phyloP scores from a whole-genome alignment of 2,797 vertebrate species.

The Cephalopachus bancanus region DNA sequence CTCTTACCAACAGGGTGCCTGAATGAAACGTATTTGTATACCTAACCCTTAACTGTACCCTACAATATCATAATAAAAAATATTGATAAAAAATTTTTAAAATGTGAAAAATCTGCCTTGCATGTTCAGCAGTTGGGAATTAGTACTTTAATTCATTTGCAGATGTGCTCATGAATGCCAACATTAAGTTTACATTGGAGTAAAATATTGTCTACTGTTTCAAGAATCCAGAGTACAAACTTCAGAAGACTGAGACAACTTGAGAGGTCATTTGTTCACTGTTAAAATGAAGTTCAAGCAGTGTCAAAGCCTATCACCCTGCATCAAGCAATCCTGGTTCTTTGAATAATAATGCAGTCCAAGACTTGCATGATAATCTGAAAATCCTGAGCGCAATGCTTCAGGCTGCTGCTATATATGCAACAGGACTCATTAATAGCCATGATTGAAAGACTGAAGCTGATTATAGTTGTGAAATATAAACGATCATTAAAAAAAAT shows the following conservation, averaged over 20 bases:
- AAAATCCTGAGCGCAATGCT: not conserved
- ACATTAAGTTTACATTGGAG: not conserved
- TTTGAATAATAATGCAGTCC: not conserved
- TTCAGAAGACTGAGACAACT: not conserved
- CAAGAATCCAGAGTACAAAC: not conserved
- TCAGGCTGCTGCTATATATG: not conserved
- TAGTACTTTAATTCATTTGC: not conserved
- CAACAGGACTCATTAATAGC: conserved; percentile 33
- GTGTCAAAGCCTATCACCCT: not conserved
- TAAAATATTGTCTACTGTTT: not conserved
- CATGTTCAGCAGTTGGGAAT: not conserved
- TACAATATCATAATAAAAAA: no score
- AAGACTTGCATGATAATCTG: conserved; percentile 37
- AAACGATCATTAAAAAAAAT: not conserved
- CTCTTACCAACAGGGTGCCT: no score
- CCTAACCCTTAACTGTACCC: no score
- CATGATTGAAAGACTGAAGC: not conserved
- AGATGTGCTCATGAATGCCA: not conserved
- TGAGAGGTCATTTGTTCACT: conserved; percentile 39
- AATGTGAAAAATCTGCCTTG: not conserved
- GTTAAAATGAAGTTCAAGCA: conserved; percentile 15
- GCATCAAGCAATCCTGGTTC: not conserved
- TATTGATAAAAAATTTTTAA: no score
- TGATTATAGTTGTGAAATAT: not conserved
- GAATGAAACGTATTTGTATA: no score